Percentiles rank a stretch among this genome's conserved stretches.
Evolutionary conservation across 1,140 invertebrate genomes (phyloP).

Genomic region (Colletes latitarsis): DNA sequence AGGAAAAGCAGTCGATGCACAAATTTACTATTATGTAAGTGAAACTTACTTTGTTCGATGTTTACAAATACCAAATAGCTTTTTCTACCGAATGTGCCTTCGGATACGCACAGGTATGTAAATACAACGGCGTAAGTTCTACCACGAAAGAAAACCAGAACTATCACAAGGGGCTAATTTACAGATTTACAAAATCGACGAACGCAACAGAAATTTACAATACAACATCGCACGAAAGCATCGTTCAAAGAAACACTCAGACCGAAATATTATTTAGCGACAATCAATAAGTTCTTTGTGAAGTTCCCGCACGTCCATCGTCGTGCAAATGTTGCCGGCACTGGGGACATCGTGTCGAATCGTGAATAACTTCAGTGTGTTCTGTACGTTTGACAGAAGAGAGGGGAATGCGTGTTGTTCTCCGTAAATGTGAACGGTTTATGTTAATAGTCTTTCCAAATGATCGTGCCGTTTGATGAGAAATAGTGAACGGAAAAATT

Average conservation of each 20-base stretch:
- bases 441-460: conserved; percentile 45
- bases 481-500: conserved; percentile 42
- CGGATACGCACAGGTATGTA: neutral
- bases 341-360: neutral
- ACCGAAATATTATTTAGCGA: neutral
- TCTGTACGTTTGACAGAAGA: conserved; percentile 58
- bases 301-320: neutral
- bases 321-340: conserved; percentile 21
- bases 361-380: conserved; percentile 16
- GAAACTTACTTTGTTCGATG: conserved; percentile 27
- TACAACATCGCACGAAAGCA: neutral
- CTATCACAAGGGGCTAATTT: neutral
- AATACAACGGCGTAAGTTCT: neutral
- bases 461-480: conserved; percentile 54
- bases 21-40: conserved; percentile 5
- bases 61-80: conserved; percentile 33
- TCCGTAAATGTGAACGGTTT: conserved; percentile 37
- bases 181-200: neutral
- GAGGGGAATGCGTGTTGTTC: conserved; percentile 47
- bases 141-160: conserved; percentile 1
- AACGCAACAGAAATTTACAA: neutral
- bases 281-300: conserved; percentile 24
- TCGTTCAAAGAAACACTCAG: neutral
- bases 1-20: neutral
- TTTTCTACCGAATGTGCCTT: conserved; percentile 21